Base-by-base conservation (phyloP, 2,888 invertebrate species). In the Leucoptera coffeella region DNA sequence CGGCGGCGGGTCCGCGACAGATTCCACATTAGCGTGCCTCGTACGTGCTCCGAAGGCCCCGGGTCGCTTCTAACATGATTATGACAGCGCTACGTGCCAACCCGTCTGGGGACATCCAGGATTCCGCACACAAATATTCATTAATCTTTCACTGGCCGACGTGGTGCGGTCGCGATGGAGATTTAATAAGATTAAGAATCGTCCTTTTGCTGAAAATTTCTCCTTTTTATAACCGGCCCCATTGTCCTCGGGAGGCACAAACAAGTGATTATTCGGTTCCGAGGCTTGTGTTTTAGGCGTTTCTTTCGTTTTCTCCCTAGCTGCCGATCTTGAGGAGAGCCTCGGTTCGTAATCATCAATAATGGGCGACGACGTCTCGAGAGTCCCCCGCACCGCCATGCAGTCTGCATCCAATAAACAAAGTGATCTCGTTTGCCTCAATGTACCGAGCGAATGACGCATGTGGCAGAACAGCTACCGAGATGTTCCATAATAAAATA, bases 161-260 rank as follows among this genome's bases (percentile, higher is more conserved):
- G 64, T 69, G 64, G 56, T n/a, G n/a, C n/a, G n/a, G 55, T 62
- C 51, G 53, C 64, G 64, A 69, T 69, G 69, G 69, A 65, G 67
- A 67, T 69, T 69, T 69, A 69, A 69, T 67, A 67, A 65, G 69
- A 67, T 69, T 69, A 69, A 65, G 69, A 69, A 65, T 69, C 67
- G 67, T 67, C 64, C 67, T 69, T 55, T 69, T 67, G 61, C 61
- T 58, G 56, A 60, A 61, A 64, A 64, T 61, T 64, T 64, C 53
- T 62, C 65, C 54, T 65, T 54, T 65, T 64, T 65, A 64, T 67
- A 65, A 60, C 59, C 58, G 50, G 51, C 55, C 59, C 54, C 50
- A 3, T 58, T 57, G 57, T 53, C 6, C 22, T 2, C 8, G 12
- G 9, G 7, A 22, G 9, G 22, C 22, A 6, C 22, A 8, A 22